These are phyloP conservation scores for Monodelphis domestica DNA, from an alignment of 2,797 vertebrate species.

Conservation along the genomic window DNA sequence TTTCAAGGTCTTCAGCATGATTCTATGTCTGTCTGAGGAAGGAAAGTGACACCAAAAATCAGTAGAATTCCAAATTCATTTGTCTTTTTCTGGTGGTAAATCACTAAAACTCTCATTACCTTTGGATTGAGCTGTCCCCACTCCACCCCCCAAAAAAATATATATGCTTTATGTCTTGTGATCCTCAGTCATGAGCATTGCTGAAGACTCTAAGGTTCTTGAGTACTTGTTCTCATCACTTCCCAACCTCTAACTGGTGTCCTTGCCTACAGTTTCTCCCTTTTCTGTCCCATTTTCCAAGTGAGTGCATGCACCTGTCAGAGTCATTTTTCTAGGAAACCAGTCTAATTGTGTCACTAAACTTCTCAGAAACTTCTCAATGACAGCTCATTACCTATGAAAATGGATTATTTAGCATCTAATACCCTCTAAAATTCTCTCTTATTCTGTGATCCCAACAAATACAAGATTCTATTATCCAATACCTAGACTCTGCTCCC, in stretches of 20 bases:
- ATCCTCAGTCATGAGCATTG: neutral
- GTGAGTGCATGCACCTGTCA: no score
- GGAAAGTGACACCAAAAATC: neutral
- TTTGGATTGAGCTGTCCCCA: neutral
- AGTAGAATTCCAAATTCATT: neutral
- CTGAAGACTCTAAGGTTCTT: neutral
- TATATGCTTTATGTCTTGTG: neutral
- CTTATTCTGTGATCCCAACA: neutral
- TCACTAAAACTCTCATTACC: neutral
- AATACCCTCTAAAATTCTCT: neutral
- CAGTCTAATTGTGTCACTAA: neutral
- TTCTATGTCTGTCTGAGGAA: neutral
- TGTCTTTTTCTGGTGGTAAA: neutral
- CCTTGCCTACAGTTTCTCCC: neutral
- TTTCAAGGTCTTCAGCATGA: neutral
- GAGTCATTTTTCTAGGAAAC: neutral
- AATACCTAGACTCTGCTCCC: neutral
- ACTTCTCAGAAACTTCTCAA: neutral
- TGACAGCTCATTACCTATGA: neutral
- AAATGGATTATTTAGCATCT: neutral
- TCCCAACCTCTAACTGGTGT: neutral
- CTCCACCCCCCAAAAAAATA: neutral
- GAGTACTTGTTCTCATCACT: neutral
- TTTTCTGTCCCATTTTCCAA: neutral
- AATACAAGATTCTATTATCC: neutral